Evolutionary conservation across 2,888 invertebrate species (phyloP), one percentile per base, ranked within the genome.

Genomic region (Pristionchus japonicus): DNA sequence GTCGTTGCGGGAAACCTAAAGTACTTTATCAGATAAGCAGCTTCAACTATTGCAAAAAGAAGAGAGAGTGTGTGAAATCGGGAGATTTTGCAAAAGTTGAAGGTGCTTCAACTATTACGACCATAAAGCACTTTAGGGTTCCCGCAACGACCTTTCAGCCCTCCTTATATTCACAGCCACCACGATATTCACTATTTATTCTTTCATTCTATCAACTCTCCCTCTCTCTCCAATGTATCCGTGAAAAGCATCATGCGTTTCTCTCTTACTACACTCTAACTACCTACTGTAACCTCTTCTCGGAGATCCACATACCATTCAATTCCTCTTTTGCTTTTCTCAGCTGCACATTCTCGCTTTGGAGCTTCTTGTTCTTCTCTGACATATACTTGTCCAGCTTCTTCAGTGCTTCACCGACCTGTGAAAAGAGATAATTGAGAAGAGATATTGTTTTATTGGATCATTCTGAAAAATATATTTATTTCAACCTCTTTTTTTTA

Each of bases 291-390:
- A 40, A 1, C 70, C 70, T 23, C 6, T 17, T 17, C 7, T 13
- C 37, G 7, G 31, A 17, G 70, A 70, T 11, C 49, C 49, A 52
- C 85, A 34, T 70, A 88, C 88, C 88, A 74, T 57, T 47, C 20
- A 88, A 47, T 88, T 95, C 95, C 67, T 94, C 93, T 89, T 94
- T 95, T 91, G 94, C 91, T 88, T 95, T 94, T 90, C 95, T 95
- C 67, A 95, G 93, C 89, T 95, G 95, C 84, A 95, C 95, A 94
- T 96, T 96, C 92, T 96, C 96, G 91, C 96, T 95, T 92, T 96
- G 96, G 89, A 97, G 95, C 61, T 96, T 96, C 94, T 97, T 97
- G 93, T 96, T 96, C 94, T 97, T 96, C 95, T 97, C 97, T 95
- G 97, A 95, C 86, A 97, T 95, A 92, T 97, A 95, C 93, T 96